These are phyloP conservation scores for Sebastolobus alascanus DNA, from an alignment of 2,797 vertebrate genomes.

Conservation along the genomic window DNA sequence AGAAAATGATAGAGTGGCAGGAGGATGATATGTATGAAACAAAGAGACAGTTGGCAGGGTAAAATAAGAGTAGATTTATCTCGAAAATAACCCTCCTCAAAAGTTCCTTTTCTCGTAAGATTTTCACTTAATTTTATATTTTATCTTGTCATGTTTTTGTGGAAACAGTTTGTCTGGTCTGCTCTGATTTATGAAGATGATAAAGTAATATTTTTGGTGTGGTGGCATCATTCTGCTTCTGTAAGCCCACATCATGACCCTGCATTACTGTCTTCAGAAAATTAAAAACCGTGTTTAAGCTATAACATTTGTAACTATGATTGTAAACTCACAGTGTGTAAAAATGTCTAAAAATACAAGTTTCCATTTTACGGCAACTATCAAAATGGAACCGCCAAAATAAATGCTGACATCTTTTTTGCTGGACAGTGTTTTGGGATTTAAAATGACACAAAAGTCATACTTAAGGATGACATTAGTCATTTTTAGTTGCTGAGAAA, in stretches of 20 bases:
- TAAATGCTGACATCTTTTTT: neutral
- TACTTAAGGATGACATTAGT: neutral
- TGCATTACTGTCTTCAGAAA: conserved; percentile 16
- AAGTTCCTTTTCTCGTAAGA: neutral
- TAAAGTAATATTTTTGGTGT: neutral
- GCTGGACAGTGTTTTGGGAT: neutral
- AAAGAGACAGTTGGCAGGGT: neutral
- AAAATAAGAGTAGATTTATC: neutral
- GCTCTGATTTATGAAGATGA: neutral
- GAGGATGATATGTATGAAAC: neutral
- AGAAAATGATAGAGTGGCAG: conserved; percentile 2
- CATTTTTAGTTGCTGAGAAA: neutral
- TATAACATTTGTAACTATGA: conserved; percentile 14
- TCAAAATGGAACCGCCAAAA: neutral
- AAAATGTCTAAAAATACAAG: neutral
- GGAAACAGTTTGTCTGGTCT: neutral
- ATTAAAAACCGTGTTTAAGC: neutral
- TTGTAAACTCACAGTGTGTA: conserved; percentile 15
- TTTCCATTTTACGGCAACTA: conserved; percentile 1
- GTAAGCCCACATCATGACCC: neutral
- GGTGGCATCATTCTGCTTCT: conserved; percentile 13
- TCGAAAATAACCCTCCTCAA: neutral
- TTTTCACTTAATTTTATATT: neutral
- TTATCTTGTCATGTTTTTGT: neutral
- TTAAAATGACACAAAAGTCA: neutral